These are phyloP conservation scores for Condylostylus longicornis DNA, from an alignment of 1,140 invertebrate species.

Conservation along the genomic window DNA sequence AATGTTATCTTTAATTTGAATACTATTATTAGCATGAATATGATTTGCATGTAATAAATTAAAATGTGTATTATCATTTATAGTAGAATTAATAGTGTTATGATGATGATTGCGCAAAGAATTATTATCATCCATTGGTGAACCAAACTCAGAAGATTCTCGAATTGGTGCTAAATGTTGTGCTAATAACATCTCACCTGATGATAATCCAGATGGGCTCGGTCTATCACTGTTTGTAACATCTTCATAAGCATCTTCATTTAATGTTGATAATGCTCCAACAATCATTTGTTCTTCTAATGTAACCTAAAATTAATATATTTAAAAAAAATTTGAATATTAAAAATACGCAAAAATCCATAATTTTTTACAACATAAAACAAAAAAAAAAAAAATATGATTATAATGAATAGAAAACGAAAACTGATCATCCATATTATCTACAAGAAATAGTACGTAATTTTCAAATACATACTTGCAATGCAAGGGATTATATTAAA, in stretches of 20 bases:
- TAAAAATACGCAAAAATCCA: neutral
- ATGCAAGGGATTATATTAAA: too few species aligned
- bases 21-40: slow-evolving; percentile 1
- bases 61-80: slow-evolving; percentile 5
- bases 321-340: slow-evolving; percentile 13
- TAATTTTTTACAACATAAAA: slow-evolving; percentile 2
- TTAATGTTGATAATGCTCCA: slow-evolving; percentile 76
- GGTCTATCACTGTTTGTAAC: slow-evolving; percentile 43
- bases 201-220: slow-evolving; percentile 32
- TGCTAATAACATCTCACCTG: slow-evolving; percentile 33
- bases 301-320: slow-evolving; percentile 64
- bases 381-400: too few species aligned
- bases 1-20: neutral
- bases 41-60: slow-evolving; percentile 2
- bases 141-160: slow-evolving; percentile 30
- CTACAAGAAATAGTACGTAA: too few species aligned
- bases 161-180: slow-evolving; percentile 31
- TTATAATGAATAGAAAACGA: neutral
- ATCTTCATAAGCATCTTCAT: slow-evolving; percentile 83
- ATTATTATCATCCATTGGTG: slow-evolving; percentile 24
- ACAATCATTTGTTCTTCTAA: slow-evolving; percentile 89
- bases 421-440: too few species aligned
- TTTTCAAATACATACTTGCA: too few species aligned
- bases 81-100: slow-evolving; percentile 12
- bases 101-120: slow-evolving; percentile 13